A percentile compares a stretch with the other conserved stretches of the same genome.
phyloP scores from a whole-genome alignment of 2,797 vertebrate genomes.

The Lepus oiostolus region DNA sequence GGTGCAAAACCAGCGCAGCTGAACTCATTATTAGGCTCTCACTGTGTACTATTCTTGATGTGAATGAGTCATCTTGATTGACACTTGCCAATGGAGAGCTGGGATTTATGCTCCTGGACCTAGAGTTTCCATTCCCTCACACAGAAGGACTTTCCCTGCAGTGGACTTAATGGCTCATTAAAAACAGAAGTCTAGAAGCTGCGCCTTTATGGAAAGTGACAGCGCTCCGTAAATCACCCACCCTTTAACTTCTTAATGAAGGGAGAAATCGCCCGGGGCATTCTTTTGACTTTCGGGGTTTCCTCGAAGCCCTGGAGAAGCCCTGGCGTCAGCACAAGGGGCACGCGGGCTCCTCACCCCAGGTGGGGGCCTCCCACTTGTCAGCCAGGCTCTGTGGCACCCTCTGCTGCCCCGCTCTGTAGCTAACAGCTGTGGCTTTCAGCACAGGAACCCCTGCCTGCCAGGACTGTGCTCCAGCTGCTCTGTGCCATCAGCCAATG shows the following conservation, averaged over 20 bases:
- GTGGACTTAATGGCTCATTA: constrained; percentile 43
- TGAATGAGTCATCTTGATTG: constrained; percentile 51
- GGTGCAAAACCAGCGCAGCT: not conserved
- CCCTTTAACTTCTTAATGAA: not conserved
- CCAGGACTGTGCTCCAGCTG: not conserved
- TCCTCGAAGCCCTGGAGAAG: not conserved
- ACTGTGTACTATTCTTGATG: not conserved
- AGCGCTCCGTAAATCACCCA: not conserved
- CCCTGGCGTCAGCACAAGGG: not conserved
- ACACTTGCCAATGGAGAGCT: not conserved
- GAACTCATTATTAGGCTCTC: not conserved
- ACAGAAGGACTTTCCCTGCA: constrained; percentile 32
- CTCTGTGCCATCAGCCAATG: not conserved
- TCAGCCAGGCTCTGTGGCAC: constrained; percentile 60
- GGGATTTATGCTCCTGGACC: constrained; percentile 1
- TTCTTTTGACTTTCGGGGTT: not conserved
- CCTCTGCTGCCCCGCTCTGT: constrained; percentile 81
- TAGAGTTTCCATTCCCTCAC: constrained; percentile 62
- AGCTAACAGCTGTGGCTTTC: constrained; percentile 26
- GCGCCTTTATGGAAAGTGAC: constrained; percentile 8
- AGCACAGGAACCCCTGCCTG: not conserved
- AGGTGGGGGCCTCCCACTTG: no score
- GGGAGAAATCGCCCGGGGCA: not conserved
- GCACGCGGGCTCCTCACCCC: not conserved
- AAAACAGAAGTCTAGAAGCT: constrained; percentile 34